Evolutionary conservation across 2,888 invertebrate species (phyloP), one percentile per base, ranked within the genome.

Genomic region (Cerceris rybyensis): DNA sequence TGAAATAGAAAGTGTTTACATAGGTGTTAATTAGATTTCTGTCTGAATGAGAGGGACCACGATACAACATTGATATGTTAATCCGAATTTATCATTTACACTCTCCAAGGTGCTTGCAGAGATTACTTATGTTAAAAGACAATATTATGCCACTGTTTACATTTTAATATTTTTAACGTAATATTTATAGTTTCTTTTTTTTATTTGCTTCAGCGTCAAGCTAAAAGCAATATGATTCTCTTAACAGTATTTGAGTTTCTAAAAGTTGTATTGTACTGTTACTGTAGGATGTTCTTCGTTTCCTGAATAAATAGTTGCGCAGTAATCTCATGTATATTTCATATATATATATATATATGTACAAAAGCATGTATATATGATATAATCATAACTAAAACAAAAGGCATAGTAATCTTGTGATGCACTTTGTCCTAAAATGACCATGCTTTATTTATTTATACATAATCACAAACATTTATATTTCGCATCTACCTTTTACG

Each of bases 41-140:
- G 79, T 85, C 78, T 63, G 71, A 86, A 83, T 81, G 78, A 81
- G 84, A 87, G 88, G 88, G 87, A 89, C 87, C 88, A 87, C 81
- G 81, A 65, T 85, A 86, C 72, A 80, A 83, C 28, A 28, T 28
- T 28, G 28, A 28, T 83, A 75, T 59, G 70, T 84, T 85, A 82
- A 77, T 75, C 73, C 68, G 66, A 75, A 85, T 80, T 75, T 80
- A 83, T 87, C 57, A 83, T 83, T 80, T 85, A 61, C 57, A 75
- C 59, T 67, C 55, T 76, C 11, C 54, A 49, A 78, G 28, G 7
- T 75, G 75, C 67, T 74, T 77, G 75, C 64, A 66, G 7, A 77
- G 77, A 77, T 81, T 79, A 77, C 46, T 70, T 73, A n/a, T 28
- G 41, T 75, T 71, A 7, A n/a, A n/a, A 6, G n/a, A n/a, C 28